These are phyloP conservation scores for Sesia bembeciformis DNA, from an alignment of 2,888 invertebrate species.

Conservation along the genomic window DNA sequence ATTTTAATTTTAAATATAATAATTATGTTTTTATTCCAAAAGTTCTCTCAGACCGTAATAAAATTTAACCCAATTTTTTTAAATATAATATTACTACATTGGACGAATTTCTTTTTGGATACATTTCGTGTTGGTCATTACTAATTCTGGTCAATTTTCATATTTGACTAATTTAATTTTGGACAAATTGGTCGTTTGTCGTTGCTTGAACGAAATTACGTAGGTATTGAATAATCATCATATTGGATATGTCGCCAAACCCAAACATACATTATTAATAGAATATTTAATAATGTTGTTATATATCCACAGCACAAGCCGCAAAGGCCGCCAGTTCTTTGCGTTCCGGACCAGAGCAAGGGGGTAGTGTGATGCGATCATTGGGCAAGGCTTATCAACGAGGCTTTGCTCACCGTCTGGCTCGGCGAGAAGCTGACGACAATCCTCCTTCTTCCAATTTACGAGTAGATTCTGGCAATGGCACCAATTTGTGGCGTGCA, in stretches of 20 bases:
- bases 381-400: slow-evolving; percentile 32
- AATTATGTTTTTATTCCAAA: no score
- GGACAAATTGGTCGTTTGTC: no score
- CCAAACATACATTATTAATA: neutral
- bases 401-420: slow-evolving; percentile 32
- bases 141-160: no score
- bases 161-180: no score
- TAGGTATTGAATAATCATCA: no score
- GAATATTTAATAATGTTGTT: neutral
- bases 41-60: no score
- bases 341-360: slow-evolving; percentile 19
- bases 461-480: slow-evolving; percentile 5
- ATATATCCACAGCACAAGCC: slow-evolving; percentile 27
- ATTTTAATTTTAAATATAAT: no score
- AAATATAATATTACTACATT: no score
- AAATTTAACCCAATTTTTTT: no score
- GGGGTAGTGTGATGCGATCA: slow-evolving; percentile 27
- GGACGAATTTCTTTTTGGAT: no score
- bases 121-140: no score
- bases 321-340: slow-evolving; percentile 34
- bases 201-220: no score
- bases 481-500: slow-evolving; percentile 3
- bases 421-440: slow-evolving; percentile 27
- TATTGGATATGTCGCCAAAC: neutral
- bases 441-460: slow-evolving; percentile 1